phyloP scores from a whole-genome alignment of 1,140 invertebrate genomes.

The Gonatopus flavifemur region DNA sequence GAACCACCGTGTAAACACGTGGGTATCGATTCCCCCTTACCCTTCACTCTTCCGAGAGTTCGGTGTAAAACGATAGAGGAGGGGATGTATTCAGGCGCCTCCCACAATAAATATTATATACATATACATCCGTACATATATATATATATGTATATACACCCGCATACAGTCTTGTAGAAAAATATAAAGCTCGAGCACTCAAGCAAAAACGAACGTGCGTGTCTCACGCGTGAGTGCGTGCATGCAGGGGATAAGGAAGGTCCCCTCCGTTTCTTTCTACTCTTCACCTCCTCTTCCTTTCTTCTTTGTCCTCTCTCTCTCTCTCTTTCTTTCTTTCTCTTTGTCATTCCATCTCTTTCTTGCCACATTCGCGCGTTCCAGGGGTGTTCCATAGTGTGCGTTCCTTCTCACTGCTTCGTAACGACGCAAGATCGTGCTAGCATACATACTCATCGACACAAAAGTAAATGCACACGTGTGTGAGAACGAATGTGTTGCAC shows the following conservation, averaged over 20 bases:
- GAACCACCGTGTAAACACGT: constrained; percentile 6
- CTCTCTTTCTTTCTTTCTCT: constrained; percentile 13
- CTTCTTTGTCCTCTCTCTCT: constrained; percentile 11
- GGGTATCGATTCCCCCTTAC: not conserved
- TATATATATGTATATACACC: not conserved
- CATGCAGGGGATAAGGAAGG: no score
- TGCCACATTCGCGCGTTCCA: not conserved
- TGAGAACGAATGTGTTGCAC: no score
- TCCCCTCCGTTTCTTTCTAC: not conserved
- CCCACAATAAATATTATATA: constrained; percentile 6
- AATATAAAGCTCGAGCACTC: no score
- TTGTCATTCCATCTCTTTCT: not conserved
- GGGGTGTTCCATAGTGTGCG: no score
- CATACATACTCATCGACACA: no score
- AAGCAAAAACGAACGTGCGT: constrained; percentile 7
- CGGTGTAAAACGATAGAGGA: constrained; percentile 17
- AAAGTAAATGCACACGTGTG: no score
- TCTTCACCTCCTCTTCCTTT: constrained; percentile 8
- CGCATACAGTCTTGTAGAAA: no score
- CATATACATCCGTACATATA: not conserved
- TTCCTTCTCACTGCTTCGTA: no score
- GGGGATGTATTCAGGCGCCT: constrained; percentile 18
- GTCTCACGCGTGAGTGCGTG: not conserved
- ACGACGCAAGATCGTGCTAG: no score
- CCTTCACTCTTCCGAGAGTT: not conserved